phyloP scores from a whole-genome alignment of 30 jellyfish, hydroid and myxozoan species.

The Cassiopea xamachana region DNA sequence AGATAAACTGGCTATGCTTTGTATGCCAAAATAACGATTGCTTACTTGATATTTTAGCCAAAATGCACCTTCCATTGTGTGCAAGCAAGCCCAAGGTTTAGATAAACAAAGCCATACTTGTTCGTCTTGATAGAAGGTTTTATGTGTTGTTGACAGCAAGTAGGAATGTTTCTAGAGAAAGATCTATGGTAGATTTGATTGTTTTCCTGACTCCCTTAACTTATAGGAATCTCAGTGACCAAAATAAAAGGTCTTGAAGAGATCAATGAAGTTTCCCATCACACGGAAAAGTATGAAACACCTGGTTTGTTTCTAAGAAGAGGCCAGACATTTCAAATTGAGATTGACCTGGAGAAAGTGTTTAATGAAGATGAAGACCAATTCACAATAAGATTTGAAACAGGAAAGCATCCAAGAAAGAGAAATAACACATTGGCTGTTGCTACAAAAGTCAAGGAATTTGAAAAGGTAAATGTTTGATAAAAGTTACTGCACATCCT shows the following conservation, averaged over 20 bases:
- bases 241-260: slow-evolving; percentile 53
- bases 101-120: too few relatives aligned
- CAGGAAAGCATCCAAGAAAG: slow-evolving; percentile 74
- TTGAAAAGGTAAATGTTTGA: slow-evolving; percentile 42
- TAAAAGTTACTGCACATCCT: background rate
- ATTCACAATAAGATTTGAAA: slow-evolving; percentile 44
- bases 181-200: background rate
- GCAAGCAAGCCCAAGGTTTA: too few relatives aligned
- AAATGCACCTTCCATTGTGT: too few relatives aligned
- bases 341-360: slow-evolving; percentile 32
- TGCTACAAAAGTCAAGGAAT: slow-evolving; percentile 39
- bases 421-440: slow-evolving; percentile 64
- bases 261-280: slow-evolving; percentile 57
- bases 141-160: background rate
- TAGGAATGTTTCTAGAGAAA: background rate
- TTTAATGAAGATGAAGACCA: slow-evolving; percentile 46
- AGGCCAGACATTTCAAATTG: slow-evolving; percentile 70
- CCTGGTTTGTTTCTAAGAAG: slow-evolving; percentile 72
- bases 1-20: too few relatives aligned
- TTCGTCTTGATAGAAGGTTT: too few relatives aligned
- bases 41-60: too few relatives aligned
- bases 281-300: slow-evolving; percentile 68
- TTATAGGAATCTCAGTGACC: slow-evolving; percentile 45
- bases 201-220: background rate
- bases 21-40: too few relatives aligned